These are phyloP conservation scores for Amblyopsis hoosieri DNA, from an alignment of 2,797 vertebrate species.

Conservation along the genomic window DNA sequence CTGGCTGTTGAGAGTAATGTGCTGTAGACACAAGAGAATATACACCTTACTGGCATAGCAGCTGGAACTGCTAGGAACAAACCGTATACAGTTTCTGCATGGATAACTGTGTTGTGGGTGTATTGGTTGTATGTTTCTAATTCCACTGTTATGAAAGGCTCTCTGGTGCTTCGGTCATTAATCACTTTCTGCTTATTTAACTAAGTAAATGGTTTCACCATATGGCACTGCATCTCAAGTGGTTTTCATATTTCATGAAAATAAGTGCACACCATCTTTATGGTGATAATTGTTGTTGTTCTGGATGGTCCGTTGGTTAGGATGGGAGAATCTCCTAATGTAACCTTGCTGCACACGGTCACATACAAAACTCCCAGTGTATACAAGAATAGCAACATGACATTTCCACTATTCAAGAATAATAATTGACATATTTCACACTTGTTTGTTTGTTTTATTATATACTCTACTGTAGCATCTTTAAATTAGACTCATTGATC, in stretches of 20 bases:
- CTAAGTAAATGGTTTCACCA: slow-evolving; percentile 36
- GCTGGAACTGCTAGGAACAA: slow-evolving; percentile 33
- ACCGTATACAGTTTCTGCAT: not conserved
- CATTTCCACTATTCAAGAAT: no score
- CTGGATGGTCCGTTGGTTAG: not conserved
- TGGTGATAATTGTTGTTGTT: slow-evolving; percentile 25
- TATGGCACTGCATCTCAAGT: slow-evolving; percentile 30
- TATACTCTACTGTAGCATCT: no score
- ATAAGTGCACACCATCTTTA: slow-evolving; percentile 34
- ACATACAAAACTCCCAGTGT: no score
- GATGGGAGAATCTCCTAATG: no score
- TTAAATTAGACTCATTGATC: no score
- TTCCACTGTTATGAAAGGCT: slow-evolving; percentile 55
- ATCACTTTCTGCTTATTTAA: slow-evolving; percentile 62
- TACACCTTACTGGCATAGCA: slow-evolving; percentile 21
- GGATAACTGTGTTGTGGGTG: no score
- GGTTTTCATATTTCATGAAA: slow-evolving; percentile 42
- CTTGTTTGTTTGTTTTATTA: no score
- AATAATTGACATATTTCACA: no score
- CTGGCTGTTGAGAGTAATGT: slow-evolving; percentile 54
- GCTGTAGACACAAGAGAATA: slow-evolving; percentile 51
- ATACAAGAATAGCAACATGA: no score
- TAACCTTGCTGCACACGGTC: no score
- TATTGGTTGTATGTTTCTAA: slow-evolving; percentile 28
- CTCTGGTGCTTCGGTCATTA: slow-evolving; percentile 56